Evolutionary conservation across 2,888 invertebrate species (phyloP).

Genomic region (Punctoribates punctum): DNA sequence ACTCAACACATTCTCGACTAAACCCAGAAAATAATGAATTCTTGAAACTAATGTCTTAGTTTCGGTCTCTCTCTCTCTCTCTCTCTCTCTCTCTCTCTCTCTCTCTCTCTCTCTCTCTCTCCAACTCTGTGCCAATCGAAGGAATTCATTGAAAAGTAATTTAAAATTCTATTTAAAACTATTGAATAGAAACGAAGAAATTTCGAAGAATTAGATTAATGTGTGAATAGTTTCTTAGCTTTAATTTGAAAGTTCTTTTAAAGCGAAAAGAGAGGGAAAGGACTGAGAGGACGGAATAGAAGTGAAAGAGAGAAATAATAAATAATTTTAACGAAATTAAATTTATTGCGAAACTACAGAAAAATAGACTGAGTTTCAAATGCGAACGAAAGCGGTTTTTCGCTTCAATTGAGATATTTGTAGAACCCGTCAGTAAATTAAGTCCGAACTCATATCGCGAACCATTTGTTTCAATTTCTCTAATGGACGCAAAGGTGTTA

Average conservation of each 20-base stretch:
- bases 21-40: neutral
- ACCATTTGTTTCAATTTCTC: neutral
- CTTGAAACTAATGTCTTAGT: neutral
- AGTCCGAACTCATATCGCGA: neutral
- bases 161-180: neutral
- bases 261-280: too few relatives aligned
- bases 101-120: neutral
- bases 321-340: neutral
- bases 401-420: constrained; percentile 8
- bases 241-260: neutral
- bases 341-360: neutral
- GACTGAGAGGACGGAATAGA: neutral
- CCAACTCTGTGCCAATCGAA: neutral
- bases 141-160: neutral
- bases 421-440: neutral
- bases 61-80: neutral
- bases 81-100: neutral
- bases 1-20: neutral
- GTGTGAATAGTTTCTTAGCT: neutral
- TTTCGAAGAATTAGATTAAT: neutral
- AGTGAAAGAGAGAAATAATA: neutral
- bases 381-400: neutral
- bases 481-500: constrained; percentile 1
- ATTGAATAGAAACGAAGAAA: neutral
- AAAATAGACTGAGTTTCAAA: neutral